Evolutionary conservation across 2,888 invertebrate genomes (phyloP).

Genomic region (Cordilura impudica): DNA sequence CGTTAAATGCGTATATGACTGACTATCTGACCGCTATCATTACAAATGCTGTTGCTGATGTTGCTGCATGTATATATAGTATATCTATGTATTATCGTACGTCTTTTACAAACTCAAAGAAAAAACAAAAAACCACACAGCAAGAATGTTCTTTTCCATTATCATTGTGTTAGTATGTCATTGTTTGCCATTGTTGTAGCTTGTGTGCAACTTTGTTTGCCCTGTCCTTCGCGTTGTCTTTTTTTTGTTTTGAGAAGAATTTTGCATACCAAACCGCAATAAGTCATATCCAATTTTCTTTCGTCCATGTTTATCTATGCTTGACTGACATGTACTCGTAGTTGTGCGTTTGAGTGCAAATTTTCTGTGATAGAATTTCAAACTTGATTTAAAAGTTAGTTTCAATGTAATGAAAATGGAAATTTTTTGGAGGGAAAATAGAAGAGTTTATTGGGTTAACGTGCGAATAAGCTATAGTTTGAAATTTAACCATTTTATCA

Average conservation of each 20-base stretch:
- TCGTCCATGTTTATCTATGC: slow-evolving; percentile 14
- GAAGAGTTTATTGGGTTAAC: too few species aligned
- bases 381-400: slow-evolving; percentile 37
- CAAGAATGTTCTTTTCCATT: not conserved
- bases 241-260: not conserved
- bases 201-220: not conserved
- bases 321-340: slow-evolving; percentile 1
- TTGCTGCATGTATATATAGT: too few species aligned
- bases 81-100: not conserved
- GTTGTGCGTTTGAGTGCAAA: slow-evolving; percentile 13
- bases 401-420: too few species aligned
- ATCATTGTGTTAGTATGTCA: not conserved
- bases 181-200: not conserved
- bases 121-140: not conserved
- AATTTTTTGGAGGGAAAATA: too few species aligned
- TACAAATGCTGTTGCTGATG: slow-evolving; percentile 23
- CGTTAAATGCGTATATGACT: slow-evolving; percentile 12
- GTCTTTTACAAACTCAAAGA: too few species aligned
- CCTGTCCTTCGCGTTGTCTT: not conserved
- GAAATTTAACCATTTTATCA: too few species aligned
- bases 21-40: slow-evolving; percentile 38
- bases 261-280: slow-evolving; percentile 37
- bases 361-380: not conserved
- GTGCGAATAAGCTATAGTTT: too few species aligned
- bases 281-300: slow-evolving; percentile 41